Conservation (phyloP, 2,797 vertebrate species). For the Danio choprae region DNA sequence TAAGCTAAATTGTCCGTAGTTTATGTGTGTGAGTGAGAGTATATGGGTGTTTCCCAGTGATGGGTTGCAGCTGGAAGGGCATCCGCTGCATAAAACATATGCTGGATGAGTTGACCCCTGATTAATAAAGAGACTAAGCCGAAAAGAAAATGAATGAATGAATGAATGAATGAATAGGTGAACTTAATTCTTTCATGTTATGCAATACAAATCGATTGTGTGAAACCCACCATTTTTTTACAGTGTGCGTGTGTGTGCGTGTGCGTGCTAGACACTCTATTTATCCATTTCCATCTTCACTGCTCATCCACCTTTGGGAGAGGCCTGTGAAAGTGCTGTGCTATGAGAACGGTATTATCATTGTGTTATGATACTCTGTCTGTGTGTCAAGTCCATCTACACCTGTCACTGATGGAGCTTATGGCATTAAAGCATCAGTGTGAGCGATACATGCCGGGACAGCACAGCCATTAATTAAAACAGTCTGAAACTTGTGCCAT, state of each 20-base stretch:
- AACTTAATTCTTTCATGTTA: background rate
- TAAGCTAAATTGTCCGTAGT: too few relatives aligned
- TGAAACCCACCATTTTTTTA: too few relatives aligned
- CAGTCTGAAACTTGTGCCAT: too few relatives aligned
- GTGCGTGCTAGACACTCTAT: background rate
- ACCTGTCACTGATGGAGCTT: slow-evolving; percentile 37
- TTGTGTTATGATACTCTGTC: background rate
- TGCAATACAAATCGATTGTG: too few relatives aligned
- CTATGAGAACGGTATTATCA: slow-evolving; percentile 28
- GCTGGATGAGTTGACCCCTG: too few relatives aligned
- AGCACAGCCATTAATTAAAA: background rate
- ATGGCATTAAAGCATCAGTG: slow-evolving; percentile 33
- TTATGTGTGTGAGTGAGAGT: too few relatives aligned
- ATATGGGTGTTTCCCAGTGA: too few relatives aligned
- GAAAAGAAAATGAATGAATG: too few relatives aligned
- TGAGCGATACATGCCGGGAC: background rate
- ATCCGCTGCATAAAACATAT: too few relatives aligned
- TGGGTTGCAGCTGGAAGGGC: too few relatives aligned
- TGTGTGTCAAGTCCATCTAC: slow-evolving; percentile 10
- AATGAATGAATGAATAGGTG: too few relatives aligned
- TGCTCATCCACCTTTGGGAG: background rate
- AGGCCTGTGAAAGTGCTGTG: background rate
- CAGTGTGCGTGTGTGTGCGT: background rate
- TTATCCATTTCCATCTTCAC: background rate
- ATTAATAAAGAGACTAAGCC: too few relatives aligned